A percentile compares a stretch with the other conserved stretches of the same genome.
These are phyloP conservation scores for Myocastor coypus DNA, from an alignment of 2,113 vertebrate genomes.

Conservation along the genomic window DNA sequence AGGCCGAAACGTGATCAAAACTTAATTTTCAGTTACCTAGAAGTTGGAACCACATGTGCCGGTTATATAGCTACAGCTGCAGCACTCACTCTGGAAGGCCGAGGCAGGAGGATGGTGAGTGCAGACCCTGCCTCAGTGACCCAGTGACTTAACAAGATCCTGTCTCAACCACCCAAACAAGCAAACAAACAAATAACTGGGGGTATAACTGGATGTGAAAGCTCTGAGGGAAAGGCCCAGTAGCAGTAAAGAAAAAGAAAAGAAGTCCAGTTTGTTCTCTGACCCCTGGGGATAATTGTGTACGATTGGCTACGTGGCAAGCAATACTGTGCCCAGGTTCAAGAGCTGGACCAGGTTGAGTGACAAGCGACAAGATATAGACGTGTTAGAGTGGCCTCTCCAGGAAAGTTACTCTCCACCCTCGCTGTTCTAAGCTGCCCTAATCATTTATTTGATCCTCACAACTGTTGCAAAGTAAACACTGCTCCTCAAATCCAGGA, in stretches of 20 bases:
- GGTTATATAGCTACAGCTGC: not conserved
- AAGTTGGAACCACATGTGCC: conserved; percentile 10
- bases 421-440: not conserved
- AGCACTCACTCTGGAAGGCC: not conserved
- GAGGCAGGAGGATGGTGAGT: not conserved
- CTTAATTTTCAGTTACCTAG: conserved; percentile 60
- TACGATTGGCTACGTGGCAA: accelerated
- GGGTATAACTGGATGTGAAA: not conserved
- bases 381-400: not conserved
- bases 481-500: not conserved
- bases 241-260: not conserved
- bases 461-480: not conserved
- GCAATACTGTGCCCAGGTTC: not conserved
- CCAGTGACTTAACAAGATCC: not conserved
- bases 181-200: not conserved
- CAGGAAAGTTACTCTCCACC: not conserved
- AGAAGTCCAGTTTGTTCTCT: conserved; percentile 48
- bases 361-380: not conserved
- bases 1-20: not conserved
- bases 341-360: not conserved
- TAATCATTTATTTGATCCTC: not conserved
- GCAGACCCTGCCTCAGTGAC: not conserved
- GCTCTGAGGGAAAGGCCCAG: not conserved
- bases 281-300: conserved; percentile 28
- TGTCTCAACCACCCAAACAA: not conserved